Conservation (phyloP, 1,140 invertebrate genomes). For the Pteromalus puparum region DNA sequence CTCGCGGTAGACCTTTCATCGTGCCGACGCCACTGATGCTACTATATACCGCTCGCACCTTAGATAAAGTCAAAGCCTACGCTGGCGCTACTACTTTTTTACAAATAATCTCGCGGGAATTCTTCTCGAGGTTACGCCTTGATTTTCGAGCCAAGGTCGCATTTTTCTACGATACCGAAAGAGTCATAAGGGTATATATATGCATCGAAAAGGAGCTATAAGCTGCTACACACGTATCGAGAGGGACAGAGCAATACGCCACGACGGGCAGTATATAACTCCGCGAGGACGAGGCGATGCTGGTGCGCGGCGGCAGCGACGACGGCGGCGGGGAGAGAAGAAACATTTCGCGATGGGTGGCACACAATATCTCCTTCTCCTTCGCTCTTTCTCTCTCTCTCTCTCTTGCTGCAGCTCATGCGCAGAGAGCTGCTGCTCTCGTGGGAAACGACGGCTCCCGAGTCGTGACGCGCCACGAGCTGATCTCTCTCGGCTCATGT, state of each 20-base stretch:
- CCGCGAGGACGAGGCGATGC: not conserved
- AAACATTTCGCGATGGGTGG: slow-evolving; percentile 48
- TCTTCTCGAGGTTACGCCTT: not conserved
- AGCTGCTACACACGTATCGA: not conserved
- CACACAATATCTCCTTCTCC: slow-evolving; percentile 24
- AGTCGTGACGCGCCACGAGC: slow-evolving; percentile 43
- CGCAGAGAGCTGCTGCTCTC: slow-evolving; percentile 7
- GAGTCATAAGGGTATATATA: too few relatives aligned
- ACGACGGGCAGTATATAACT: not conserved
- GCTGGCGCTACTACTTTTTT: slow-evolving; percentile 46
- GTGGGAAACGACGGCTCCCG: slow-evolving; percentile 42
- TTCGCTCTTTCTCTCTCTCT: slow-evolving; percentile 4
- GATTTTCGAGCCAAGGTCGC: not conserved
- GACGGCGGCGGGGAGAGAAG: not conserved
- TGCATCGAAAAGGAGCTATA: too few relatives aligned
- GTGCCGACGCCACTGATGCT: slow-evolving; percentile 61
- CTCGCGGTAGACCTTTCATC: slow-evolving; percentile 66
- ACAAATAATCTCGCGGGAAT: not conserved
- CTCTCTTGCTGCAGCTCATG: slow-evolving; percentile 19
- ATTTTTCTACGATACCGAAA: too few relatives aligned
- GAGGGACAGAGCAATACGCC: slow-evolving; percentile 11
- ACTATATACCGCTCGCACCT: slow-evolving; percentile 26
- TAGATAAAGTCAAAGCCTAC: slow-evolving; percentile 57
- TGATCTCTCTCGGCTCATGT: not conserved
- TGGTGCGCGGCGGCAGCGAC: too few relatives aligned